Base-by-base conservation (phyloP, 92 coral and sea anemone genomes). In the Pocillopora meandrina region DNA sequence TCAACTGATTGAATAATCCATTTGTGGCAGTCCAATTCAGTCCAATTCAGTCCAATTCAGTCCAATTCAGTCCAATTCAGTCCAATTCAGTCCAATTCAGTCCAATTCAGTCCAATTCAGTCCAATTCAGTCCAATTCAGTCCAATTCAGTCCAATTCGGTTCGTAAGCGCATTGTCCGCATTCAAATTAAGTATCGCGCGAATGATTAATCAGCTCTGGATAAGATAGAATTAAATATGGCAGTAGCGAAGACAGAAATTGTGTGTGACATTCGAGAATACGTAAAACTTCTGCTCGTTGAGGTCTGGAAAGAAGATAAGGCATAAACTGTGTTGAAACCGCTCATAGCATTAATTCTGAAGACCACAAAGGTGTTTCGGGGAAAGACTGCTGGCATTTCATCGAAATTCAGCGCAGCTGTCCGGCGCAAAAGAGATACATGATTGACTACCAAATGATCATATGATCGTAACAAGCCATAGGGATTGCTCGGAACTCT, bases 361-460 rank as follows among this genome's bases (percentile, higher is more conserved):
- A 26, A 70, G 23, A 70, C 23, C 74, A 70, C 34, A 20, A 70
- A 21, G 42, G 47, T 18, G 42, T 70, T 70, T 11, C 47, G 17
- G 74, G 42, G 15, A 70, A 70, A 31, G 49, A 21, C 74, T 70
- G 15, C 18, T 70, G 49, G 12, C 49, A 31, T 26, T 26, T 16
- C 12, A 58, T 58, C 61, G 16, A 58, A 16, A 58, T 21, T 70
- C 18, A 34, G 11, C 74, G 56, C 56, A 70, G 31, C n/a, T 20
- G 74, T 58, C 61, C 31, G 31, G 31, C 31, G 31, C 31, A 26
- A 26, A 26, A 0, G 12, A 70, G 74, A 21, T 70, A 52, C 74
- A 52, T 31, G 74, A 18, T 70, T 70, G 23, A 23, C 74, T 70
- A 34, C 74, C 74, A 70, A 21, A 70, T 70, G 74, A 34, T 70